Percentiles rank a stretch among this genome's conserved stretches.
phyloP scores from a whole-genome alignment of 1,140 invertebrate genomes.

The Oncopodura yosiiana region DNA sequence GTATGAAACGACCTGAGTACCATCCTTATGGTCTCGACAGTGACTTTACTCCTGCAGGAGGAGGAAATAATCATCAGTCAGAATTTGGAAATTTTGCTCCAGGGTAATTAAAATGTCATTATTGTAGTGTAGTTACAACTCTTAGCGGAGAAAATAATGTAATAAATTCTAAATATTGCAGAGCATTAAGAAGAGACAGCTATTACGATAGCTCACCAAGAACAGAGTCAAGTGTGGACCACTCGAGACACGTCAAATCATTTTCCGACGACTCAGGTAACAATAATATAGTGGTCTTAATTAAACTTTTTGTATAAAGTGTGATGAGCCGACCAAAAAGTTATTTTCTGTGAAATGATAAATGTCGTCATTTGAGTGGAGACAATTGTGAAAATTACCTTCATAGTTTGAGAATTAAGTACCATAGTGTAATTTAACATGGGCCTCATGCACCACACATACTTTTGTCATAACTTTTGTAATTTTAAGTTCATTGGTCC shows the following conservation, averaged over 20 bases:
- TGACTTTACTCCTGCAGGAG: constrained; percentile 53
- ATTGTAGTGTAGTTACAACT: neutral
- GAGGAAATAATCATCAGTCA: neutral
- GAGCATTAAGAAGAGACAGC: constrained; percentile 28
- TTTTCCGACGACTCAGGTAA: constrained; percentile 33
- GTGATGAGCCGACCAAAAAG: too few species aligned
- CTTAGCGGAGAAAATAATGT: neutral
- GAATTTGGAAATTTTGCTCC: constrained; percentile 17
- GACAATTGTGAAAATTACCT: too few species aligned
- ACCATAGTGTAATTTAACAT: too few species aligned
- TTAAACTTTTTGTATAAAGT: neutral
- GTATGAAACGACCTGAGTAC: constrained; percentile 79
- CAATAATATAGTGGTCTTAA: neutral
- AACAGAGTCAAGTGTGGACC: constrained; percentile 34
- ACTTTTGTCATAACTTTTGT: too few species aligned
- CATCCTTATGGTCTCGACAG: constrained; percentile 65
- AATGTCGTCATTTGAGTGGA: too few species aligned
- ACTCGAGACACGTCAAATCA: constrained; percentile 33
- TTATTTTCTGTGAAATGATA: too few species aligned
- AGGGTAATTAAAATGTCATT: constrained; percentile 15
- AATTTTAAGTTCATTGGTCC: too few species aligned
- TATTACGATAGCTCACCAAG: constrained; percentile 34
- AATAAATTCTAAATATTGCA: constrained; percentile 13
- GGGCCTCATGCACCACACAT: too few species aligned
- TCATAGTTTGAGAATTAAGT: too few species aligned